Percentiles rank a stretch among this genome's conserved stretches.
Conservation (phyloP, 2,113 vertebrate genomes). For the Notothenia rossii region DNA sequence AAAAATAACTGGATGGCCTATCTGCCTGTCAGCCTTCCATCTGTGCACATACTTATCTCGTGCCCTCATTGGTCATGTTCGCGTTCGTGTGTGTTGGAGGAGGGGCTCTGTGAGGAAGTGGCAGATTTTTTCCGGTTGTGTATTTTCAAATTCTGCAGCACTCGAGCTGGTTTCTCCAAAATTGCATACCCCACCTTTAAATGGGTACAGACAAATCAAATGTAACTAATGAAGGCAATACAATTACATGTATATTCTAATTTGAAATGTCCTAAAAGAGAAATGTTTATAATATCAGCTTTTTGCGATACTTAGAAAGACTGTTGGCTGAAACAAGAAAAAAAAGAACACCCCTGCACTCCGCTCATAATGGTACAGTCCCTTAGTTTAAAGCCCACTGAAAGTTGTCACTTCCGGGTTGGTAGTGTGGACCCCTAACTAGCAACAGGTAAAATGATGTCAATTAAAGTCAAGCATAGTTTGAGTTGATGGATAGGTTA, state of each 20-base stretch:
- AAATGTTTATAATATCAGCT: neutral
- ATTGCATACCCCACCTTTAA: too few relatives aligned
- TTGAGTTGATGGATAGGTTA: neutral
- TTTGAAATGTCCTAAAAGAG: neutral
- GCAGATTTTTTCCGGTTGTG: too few relatives aligned
- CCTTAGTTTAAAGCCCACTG: neutral
- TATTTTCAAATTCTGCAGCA: too few relatives aligned
- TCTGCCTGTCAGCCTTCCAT: too few relatives aligned
- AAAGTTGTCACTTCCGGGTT: accelerated
- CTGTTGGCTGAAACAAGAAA: neutral
- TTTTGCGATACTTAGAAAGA: neutral
- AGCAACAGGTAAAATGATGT: neutral
- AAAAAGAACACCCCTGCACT: neutral
- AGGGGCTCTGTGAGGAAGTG: too few relatives aligned
- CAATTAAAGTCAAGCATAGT: neutral
- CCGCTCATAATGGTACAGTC: neutral
- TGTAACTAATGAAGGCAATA: neutral
- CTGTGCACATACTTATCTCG: too few relatives aligned
- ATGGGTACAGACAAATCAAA: neutral
- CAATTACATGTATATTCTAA: neutral
- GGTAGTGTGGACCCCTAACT: neutral
- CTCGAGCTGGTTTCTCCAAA: too few relatives aligned
- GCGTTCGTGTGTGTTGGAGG: too few relatives aligned
- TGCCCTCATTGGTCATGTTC: too few relatives aligned
- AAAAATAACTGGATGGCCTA: too few relatives aligned